Evolutionary conservation across 2,113 vertebrate species (phyloP), one percentile per base, ranked within the genome.

Genomic region (Shinisaurus crocodilurus): DNA sequence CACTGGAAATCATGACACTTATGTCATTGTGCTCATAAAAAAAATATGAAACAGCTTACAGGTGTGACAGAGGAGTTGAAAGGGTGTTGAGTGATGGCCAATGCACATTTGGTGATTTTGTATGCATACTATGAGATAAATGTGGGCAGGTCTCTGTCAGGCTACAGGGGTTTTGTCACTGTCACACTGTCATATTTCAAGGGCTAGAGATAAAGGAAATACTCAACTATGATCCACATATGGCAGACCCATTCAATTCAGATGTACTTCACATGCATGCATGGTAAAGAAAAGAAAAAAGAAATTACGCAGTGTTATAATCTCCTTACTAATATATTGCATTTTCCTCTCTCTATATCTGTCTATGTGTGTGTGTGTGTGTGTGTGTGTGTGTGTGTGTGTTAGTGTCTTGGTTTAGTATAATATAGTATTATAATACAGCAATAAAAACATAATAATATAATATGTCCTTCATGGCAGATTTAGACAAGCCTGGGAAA

Each of bases 111-210:
- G 15, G 70, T 63, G n/a, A 54, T 86, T n/a, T 80, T 79, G 50
- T n/a, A 29, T 89, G 83, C 12, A 27, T n/a, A 37, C n/a, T 6
- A 29, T 32, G 83, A 86, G 32, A 86, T 69, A 90, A 86, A 89
- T 7, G 16, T 50, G 50, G 34, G 60, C 82, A 77, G 34, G 54
- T 29, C 65, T 70, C 50, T 88, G 63, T 74, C 80, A 83, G 29
- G 27, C 37, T 57, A 37, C 72, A 86, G 74, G 23, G 63, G 3
- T 40, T 34, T 65, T 89, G 82, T 84, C 72, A 89, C 40, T 43
- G 20, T 90, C 74, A 85, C 48, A 40, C 25, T 57, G 27, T 63
- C 60, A 85, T 40, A 84, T 75, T 54, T 90, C n/a, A 86, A 43
- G 63, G 48, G 43, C 7, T 45, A 69, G 34, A 75, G 69, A 89